phyloP scores from a whole-genome alignment of 2,797 vertebrate species.

The Echeneis naucrates region DNA sequence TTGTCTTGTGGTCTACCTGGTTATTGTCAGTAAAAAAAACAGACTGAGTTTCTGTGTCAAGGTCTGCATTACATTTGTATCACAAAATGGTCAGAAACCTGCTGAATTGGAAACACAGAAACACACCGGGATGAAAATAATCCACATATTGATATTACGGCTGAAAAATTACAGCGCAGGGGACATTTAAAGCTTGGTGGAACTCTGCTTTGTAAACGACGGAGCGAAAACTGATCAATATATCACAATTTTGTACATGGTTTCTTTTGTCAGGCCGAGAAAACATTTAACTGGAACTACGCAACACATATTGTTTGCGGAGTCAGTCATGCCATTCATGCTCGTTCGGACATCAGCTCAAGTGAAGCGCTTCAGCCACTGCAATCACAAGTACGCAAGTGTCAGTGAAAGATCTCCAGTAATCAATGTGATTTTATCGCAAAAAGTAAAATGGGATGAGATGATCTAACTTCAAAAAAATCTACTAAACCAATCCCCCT shows the following conservation, averaged over 20 bases:
- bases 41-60: not conserved
- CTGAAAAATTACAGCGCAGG: not conserved
- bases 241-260: slow-evolving; percentile 41
- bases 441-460: too few species aligned
- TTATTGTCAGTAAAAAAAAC: slow-evolving; percentile 2
- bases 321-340: not conserved
- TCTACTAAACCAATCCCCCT: too few species aligned
- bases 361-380: slow-evolving; percentile 26
- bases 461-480: too few species aligned
- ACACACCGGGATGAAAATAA: not conserved
- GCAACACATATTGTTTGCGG: not conserved
- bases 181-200: not conserved
- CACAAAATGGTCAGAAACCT: not conserved
- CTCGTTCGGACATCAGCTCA: not conserved
- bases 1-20: not conserved
- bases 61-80: too few species aligned
- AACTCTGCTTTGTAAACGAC: not conserved
- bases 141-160: not conserved
- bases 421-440: not conserved
- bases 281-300: not conserved
- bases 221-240: slow-evolving; percentile 5
- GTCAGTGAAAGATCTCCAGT: not conserved
- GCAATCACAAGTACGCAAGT: slow-evolving; percentile 16
- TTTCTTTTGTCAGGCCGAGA: not conserved
- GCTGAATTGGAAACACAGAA: not conserved